These are phyloP conservation scores for Melanostoma mellinum DNA, from an alignment of 2,888 invertebrate species.

Conservation along the genomic window DNA sequence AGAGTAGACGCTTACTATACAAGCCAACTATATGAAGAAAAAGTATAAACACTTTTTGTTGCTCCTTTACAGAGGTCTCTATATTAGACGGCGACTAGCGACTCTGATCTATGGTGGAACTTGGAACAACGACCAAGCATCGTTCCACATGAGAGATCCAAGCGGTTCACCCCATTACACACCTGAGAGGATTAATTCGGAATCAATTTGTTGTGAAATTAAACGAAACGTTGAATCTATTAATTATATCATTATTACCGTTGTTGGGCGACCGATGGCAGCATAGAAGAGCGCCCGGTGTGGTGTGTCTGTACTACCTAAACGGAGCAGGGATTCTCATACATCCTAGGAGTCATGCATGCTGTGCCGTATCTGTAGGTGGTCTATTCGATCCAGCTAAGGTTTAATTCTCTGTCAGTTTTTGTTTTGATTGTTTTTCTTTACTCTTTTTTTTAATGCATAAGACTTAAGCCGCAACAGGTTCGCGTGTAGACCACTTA, in stretches of 20 bases:
- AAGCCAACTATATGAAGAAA: neutral
- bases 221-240: slow-evolving; percentile 80
- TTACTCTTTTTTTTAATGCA: slow-evolving; percentile 2
- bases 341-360: slow-evolving; percentile 58
- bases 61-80: neutral
- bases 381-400: slow-evolving; percentile 64
- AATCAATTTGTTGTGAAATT: slow-evolving; percentile 80
- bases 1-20: slow-evolving; percentile 9
- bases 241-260: slow-evolving; percentile 78
- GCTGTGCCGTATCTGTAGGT: slow-evolving; percentile 64
- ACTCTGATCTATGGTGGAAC: slow-evolving; percentile 16
- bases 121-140: slow-evolving; percentile 13
- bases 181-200: slow-evolving; percentile 80
- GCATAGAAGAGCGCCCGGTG: slow-evolving; percentile 9
- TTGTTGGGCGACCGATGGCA: slow-evolving; percentile 48
- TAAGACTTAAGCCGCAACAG: slow-evolving; percentile 57
- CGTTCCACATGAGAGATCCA: slow-evolving; percentile 66
- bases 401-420: slow-evolving; percentile 50
- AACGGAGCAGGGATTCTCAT: slow-evolving; percentile 12
- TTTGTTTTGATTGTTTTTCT: neutral
- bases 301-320: slow-evolving; percentile 7
- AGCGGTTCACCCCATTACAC: slow-evolving; percentile 75
- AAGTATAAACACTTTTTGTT: slow-evolving; percentile 23
- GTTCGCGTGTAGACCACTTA: slow-evolving; percentile 62
- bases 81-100: slow-evolving; percentile 9